These are phyloP conservation scores for Sericinus montela DNA, from an alignment of 2,888 invertebrate species.

Conservation along the genomic window DNA sequence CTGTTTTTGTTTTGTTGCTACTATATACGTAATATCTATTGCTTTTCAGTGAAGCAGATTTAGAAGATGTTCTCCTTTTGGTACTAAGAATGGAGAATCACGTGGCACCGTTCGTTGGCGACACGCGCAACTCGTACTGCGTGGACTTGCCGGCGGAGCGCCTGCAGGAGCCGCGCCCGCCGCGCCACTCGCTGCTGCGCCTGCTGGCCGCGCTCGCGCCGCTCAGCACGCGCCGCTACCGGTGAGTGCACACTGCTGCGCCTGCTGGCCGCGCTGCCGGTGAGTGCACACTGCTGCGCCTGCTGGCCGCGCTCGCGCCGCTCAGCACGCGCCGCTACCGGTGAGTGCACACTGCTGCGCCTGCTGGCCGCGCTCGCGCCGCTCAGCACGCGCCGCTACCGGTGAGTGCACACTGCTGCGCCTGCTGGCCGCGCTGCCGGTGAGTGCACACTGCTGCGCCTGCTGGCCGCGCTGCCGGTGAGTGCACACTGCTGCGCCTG, in stretches of 20 bases:
- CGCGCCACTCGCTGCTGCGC: conserved; percentile 49
- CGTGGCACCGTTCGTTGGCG: conserved; percentile 80
- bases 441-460: conserved; percentile 48
- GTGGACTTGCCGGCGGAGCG: conserved; percentile 59
- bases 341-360: conserved; percentile 69
- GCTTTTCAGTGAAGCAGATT: conserved; percentile 81
- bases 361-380: too few species aligned
- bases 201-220: conserved; percentile 52
- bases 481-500: conserved; percentile 60
- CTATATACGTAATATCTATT: conserved; percentile 3
- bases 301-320: conserved; percentile 56
- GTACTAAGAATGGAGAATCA: conserved; percentile 80
- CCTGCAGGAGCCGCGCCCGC: conserved; percentile 30
- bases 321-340: conserved; percentile 46
- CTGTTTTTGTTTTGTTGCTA: too few species aligned
- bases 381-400: too few species aligned
- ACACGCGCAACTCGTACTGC: conserved; percentile 63
- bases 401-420: conserved; percentile 30
- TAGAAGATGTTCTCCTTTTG: conserved; percentile 84
- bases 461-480: conserved; percentile 61
- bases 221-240: conserved; percentile 42
- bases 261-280: conserved; percentile 77
- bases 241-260: conserved; percentile 72
- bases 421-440: conserved; percentile 71
- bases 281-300: conserved; percentile 85